These are phyloP conservation scores for Phenganax subtilis DNA, from an alignment of 92 coral and sea anemone genomes.

Conservation along the genomic window DNA sequence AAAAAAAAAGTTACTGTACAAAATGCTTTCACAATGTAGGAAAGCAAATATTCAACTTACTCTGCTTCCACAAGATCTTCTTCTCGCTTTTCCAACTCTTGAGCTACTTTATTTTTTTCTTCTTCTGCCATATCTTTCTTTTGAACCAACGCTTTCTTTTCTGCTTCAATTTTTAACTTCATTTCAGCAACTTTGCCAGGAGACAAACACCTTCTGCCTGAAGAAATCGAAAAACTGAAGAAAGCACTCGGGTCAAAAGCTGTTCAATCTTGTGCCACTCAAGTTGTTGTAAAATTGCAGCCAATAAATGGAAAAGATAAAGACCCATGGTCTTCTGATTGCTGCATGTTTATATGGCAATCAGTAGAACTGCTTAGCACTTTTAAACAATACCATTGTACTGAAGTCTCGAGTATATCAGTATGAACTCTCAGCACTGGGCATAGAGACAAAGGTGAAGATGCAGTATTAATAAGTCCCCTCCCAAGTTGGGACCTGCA, in stretches of 20 bases:
- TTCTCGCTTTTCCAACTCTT: slow-evolving; percentile 88
- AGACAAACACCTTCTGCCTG: slow-evolving; percentile 67
- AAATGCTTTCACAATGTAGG: neutral
- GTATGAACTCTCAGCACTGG: too few relatives aligned
- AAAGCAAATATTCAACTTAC: slow-evolving; percentile 45
- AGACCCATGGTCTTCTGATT: too few relatives aligned
- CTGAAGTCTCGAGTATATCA: too few relatives aligned
- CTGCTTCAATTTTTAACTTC: slow-evolving; percentile 86
- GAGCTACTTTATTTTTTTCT: slow-evolving; percentile 77
- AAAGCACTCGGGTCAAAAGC: neutral
- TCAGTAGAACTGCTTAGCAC: too few relatives aligned
- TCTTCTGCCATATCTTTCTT: slow-evolving; percentile 97
- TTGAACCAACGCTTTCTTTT: slow-evolving; percentile 64
- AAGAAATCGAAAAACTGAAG: neutral
- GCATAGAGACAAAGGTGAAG: too few relatives aligned
- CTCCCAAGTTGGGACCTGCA: too few relatives aligned
- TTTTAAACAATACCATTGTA: too few relatives aligned
- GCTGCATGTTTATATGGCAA: too few relatives aligned
- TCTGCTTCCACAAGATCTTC: slow-evolving; percentile 71
- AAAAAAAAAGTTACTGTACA: neutral
- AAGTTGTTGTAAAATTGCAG: too few relatives aligned
- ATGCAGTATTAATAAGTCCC: too few relatives aligned
- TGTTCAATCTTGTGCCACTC: neutral
- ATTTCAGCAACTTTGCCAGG: slow-evolving; percentile 96
- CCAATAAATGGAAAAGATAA: too few relatives aligned